Evolutionary conservation across 2,888 invertebrate genomes (phyloP).

Genomic region (Gnatocerus cornutus): DNA sequence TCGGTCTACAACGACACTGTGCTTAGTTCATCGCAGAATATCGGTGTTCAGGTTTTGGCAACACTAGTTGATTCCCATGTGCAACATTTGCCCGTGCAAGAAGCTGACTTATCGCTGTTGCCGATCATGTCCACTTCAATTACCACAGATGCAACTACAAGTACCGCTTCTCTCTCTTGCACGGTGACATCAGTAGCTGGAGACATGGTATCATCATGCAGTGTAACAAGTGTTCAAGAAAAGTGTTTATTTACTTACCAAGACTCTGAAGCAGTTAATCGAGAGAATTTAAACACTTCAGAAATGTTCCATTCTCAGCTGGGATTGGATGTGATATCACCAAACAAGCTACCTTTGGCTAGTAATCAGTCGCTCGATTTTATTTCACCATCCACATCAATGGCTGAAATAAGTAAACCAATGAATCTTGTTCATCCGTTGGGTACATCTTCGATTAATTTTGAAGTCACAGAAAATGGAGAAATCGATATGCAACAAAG

Average conservation of each 20-base stretch:
- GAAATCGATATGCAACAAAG: constrained; percentile 14
- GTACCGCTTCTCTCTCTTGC: constrained; percentile 14
- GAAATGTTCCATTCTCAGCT: constrained; percentile 8
- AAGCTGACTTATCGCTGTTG: constrained; percentile 3
- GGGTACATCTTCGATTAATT: constrained; percentile 21
- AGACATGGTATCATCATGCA: not conserved
- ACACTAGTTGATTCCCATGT: constrained; percentile 23
- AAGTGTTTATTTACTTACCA: constrained; percentile 38
- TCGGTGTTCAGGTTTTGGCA: constrained; percentile 27
- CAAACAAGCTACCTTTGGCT: constrained; percentile 18
- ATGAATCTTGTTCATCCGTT: constrained; percentile 23
- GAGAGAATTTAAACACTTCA: constrained; percentile 11
- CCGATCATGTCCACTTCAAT: not conserved
- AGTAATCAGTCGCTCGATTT: constrained; percentile 32
- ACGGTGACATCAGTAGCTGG: not conserved
- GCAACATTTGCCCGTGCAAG: constrained; percentile 20
- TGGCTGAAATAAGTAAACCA: constrained; percentile 24
- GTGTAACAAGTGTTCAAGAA: not conserved
- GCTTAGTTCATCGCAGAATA: constrained; percentile 15
- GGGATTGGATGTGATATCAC: constrained; percentile 22
- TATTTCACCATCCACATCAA: constrained; percentile 27
- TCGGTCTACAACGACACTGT: constrained; percentile 17
- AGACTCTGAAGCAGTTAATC: constrained; percentile 24
- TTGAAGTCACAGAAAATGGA: constrained; percentile 8
- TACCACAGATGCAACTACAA: not conserved